phyloP scores from a whole-genome alignment of 2,113 vertebrate species.

The Amblyornis subalaris region DNA sequence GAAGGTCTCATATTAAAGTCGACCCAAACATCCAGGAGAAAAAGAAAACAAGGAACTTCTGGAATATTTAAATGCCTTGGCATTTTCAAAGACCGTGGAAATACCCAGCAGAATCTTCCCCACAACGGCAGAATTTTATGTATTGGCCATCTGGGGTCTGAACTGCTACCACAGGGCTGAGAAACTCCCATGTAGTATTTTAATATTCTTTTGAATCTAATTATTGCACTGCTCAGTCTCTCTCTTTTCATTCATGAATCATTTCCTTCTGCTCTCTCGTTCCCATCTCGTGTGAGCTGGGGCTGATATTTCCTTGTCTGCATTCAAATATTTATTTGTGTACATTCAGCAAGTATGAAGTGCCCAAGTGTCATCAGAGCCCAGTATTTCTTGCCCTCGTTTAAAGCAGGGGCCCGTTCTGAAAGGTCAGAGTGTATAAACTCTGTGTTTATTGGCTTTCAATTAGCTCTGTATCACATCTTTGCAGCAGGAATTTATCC shows the following conservation, averaged over 20 bases:
- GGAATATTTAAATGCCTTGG: neutral
- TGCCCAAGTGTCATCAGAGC: neutral
- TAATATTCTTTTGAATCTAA: neutral
- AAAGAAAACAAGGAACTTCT: neutral
- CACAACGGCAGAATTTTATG: neutral
- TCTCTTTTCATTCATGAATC: constrained; percentile 40
- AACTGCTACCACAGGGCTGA: neutral
- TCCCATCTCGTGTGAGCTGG: neutral
- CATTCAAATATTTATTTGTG: constrained; percentile 35
- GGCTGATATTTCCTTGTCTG: constrained; percentile 29
- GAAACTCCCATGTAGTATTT: constrained; percentile 14
- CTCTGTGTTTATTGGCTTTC: neutral
- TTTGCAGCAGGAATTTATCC: neutral
- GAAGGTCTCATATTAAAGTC: neutral
- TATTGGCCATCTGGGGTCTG: neutral
- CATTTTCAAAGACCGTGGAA: neutral
- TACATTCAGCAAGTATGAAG: neutral
- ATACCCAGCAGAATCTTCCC: neutral
- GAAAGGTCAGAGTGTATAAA: neutral
- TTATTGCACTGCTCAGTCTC: neutral
- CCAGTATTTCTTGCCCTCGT: neutral
- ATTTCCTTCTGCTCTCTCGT: constrained; percentile 23
- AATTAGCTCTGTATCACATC: neutral
- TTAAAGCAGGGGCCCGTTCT: neutral
- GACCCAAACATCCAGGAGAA: neutral